Base-by-base conservation (phyloP, 2,797 vertebrate genomes). In the Hydrocynus forskahlii region DNA sequence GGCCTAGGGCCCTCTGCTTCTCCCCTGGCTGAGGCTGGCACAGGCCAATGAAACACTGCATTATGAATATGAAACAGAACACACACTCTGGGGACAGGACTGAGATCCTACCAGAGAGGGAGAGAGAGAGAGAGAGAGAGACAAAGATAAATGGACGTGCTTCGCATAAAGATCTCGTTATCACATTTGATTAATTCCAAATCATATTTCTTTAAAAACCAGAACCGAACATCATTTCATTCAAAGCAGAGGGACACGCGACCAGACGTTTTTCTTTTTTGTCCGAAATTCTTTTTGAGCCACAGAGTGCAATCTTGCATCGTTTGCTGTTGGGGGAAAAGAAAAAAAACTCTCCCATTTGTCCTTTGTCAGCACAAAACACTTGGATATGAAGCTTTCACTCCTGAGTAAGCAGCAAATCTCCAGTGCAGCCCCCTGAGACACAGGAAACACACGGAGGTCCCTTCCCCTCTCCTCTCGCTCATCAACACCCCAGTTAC, bases 321-420 rank as follows among this genome's bases (percentile, higher is more conserved):
- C 88, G 94, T 94, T 97, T 94, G 96, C 96, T 93, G 92, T 97
- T 35, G 35, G 35, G 35, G 35, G 90, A 87, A 78, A 87, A 82
- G 52, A 69, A 80, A 73, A 59, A 82, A 76, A 97, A 94, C 7
- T 9, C 35, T 96, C 94, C 93, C 92, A 95, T 96, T 97, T 95
- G 94, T 94, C 95, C 96, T 96, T 96, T 96, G 96, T 99, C 97
- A 98, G 97, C 97, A 97, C 92, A 97, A 98, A 96, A 75, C 95
- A 95, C 93, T 96, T 95, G 96, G 97, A 97, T 97, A 95, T 96
- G 95, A 97, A 94, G 94, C 93, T 96, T 96, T 97, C 95, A 95
- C 94, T 97, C 95, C 96, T 97, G 96, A 97, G 95, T 96, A 97
- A 97, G 97, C 96, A 97, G 92, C 78, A 91, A 92, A 93, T 92